These are phyloP conservation scores for Drosophila yooni DNA, from an alignment of 2,888 invertebrate genomes.

Conservation along the genomic window DNA sequence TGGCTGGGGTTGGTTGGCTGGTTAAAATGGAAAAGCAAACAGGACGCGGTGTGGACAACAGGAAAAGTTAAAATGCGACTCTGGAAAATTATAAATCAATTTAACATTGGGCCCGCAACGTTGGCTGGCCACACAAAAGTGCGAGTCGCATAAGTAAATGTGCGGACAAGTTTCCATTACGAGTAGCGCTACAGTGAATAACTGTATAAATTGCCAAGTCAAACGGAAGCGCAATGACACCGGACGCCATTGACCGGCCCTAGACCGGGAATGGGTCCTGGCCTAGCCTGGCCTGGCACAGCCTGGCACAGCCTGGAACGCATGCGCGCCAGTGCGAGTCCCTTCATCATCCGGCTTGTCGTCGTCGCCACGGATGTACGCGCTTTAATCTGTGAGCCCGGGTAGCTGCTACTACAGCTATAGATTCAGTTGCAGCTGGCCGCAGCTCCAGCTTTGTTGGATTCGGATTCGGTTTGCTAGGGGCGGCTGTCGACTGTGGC, in stretches of 20 bases:
- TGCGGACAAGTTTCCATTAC: conserved; percentile 66
- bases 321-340: conserved; percentile 65
- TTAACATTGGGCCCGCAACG: conserved; percentile 59
- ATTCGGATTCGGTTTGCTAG: conserved; percentile 19
- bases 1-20: conserved; percentile 1
- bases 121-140: conserved; percentile 54
- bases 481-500: conserved; percentile 32
- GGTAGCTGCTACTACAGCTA: conserved; percentile 26
- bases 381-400: conserved; percentile 75
- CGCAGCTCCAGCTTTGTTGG: conserved; percentile 28
- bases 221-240: conserved; percentile 79
- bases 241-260: conserved; percentile 74
- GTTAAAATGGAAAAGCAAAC: conserved; percentile 43
- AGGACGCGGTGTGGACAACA: conserved; percentile 59
- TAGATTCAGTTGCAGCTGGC: conserved; percentile 17
- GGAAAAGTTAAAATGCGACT: conserved; percentile 75
- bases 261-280: conserved; percentile 31
- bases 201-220: conserved; percentile 78
- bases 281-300: neutral
- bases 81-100: conserved; percentile 78
- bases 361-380: conserved; percentile 68
- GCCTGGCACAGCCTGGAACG: conserved; percentile 35
- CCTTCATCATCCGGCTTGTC: conserved; percentile 64
- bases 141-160: conserved; percentile 71
- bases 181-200: conserved; percentile 52